Base-by-base conservation (phyloP, 2,113 vertebrate species). In the Reinhardtius hippoglossoides region DNA sequence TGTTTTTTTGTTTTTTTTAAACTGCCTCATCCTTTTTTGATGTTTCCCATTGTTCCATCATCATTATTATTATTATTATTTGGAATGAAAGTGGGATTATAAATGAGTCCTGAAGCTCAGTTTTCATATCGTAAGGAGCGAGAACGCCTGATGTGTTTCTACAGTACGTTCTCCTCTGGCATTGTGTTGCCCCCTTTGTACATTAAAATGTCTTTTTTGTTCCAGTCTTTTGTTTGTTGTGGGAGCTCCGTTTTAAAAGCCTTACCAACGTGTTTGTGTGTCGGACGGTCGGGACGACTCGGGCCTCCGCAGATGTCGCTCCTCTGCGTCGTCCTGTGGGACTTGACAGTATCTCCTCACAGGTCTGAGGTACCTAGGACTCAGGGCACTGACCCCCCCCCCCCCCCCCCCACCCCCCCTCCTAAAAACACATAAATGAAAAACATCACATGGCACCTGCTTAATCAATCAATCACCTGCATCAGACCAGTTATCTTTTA, bases 201-300 rank as follows among this genome's bases (percentile, higher is more conserved):
- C 75, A 82, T 88, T 77, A 65, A 83, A 82, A 61, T 58, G 52
- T 88, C 66, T 54, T 70, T 21, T 76, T 84, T 79, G 27, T 27
- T 58, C 48, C 48, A 67, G 68, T 77, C 64, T 61, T 80, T 78
- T 57, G 50, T 83, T 86, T 74, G 57, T 87, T 70, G 83, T 67
- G 89, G 92, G 92, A 92, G 90, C 87, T 91, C 87, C 72, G 50
- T 85, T 91, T 87, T 83, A 90, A 92, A 91, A 91, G 88, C 93
- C 93, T 94, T 91, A 93, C 80, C 81, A 88, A 85, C 87, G 9
- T 74, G 79, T 92, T 82, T 84, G 81, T 82, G 23, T 46, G 87
- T 82, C 23, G 68, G 83, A 40, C 56, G 26, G 56, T 76, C 16
- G 44, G 67, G 75, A 63, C 27, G 8, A 76, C 61, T 76, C 52